Evolutionary conservation across 2,888 invertebrate genomes (phyloP).

Genomic region (Salticus scenicus): DNA sequence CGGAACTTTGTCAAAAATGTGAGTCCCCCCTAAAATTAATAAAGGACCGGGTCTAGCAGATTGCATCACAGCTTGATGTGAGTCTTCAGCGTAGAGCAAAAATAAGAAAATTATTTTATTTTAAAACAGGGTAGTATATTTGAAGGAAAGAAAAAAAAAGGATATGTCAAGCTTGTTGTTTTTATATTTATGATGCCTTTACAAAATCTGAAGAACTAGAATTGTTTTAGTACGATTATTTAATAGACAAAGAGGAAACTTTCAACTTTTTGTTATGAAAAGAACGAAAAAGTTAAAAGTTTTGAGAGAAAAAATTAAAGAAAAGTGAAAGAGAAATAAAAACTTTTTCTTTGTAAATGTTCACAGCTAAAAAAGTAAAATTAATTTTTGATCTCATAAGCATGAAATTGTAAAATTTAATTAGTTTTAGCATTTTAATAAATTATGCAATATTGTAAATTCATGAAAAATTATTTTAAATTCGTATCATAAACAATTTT

Average conservation of each 20-base stretch:
- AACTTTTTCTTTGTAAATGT: no score
- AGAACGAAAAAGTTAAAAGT: no score
- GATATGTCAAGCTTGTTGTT: neutral
- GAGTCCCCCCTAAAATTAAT: slow-evolving; percentile 52
- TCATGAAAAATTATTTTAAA: no score
- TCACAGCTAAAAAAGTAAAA: no score
- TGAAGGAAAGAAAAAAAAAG: neutral
- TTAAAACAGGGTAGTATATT: neutral
- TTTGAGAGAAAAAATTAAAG: no score
- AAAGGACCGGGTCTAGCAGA: slow-evolving; percentile 42
- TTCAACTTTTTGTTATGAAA: no score
- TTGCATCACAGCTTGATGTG: slow-evolving; percentile 48
- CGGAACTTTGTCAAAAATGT: slow-evolving; percentile 49
- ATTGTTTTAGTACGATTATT: neutral
- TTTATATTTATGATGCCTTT: neutral
- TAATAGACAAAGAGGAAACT: neutral
- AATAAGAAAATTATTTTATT: slow-evolving; percentile 32
- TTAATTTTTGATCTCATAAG: no score
- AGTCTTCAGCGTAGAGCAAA: neutral
- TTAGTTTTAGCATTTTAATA: no score
- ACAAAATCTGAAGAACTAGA: neutral
- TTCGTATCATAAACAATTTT: no score
- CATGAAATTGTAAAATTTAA: no score
- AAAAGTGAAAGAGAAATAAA: no score
- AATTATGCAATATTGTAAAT: no score